Evolutionary conservation across 1,140 invertebrate genomes (phyloP).

Genomic region (Tetramorium simillimum): DNA sequence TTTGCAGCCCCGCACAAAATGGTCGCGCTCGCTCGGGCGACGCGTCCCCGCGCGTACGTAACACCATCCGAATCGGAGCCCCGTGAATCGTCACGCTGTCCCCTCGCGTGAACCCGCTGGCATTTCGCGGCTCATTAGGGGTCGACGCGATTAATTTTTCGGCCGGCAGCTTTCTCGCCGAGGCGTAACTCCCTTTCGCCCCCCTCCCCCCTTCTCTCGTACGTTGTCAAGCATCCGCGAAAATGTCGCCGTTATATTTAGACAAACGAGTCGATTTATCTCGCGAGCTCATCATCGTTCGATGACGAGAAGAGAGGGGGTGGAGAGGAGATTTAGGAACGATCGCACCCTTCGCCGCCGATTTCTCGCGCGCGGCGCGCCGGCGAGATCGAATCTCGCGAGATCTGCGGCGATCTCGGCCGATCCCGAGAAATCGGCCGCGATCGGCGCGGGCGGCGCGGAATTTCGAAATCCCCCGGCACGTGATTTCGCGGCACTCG

Average conservation of each 20-base stretch:
- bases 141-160: conserved; percentile 21
- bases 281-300: neutral
- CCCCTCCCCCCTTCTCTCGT: too few species aligned
- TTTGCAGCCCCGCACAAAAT: conserved; percentile 78
- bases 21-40: conserved; percentile 44
- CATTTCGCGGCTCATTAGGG: conserved; percentile 9
- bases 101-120: neutral
- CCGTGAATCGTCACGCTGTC: neutral
- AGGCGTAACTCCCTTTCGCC: neutral
- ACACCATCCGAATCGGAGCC: neutral
- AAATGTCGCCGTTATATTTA: conserved; percentile 47
- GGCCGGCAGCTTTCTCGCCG: neutral
- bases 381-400: too few species aligned
- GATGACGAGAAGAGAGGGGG: too few species aligned
- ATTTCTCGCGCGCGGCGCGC: neutral
- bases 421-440: neutral
- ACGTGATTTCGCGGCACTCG: conserved; percentile 8
- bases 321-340: neutral
- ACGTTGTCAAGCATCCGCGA: neutral
- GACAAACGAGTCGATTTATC: conserved; percentile 18
- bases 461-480: conserved; percentile 4
- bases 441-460: neutral
- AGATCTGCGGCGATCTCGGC: neutral
- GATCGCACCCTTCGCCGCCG: neutral
- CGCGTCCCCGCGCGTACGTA: neutral